Conservation (phyloP, 2,113 vertebrate species). For the Brachyhypopomus gauderio region DNA sequence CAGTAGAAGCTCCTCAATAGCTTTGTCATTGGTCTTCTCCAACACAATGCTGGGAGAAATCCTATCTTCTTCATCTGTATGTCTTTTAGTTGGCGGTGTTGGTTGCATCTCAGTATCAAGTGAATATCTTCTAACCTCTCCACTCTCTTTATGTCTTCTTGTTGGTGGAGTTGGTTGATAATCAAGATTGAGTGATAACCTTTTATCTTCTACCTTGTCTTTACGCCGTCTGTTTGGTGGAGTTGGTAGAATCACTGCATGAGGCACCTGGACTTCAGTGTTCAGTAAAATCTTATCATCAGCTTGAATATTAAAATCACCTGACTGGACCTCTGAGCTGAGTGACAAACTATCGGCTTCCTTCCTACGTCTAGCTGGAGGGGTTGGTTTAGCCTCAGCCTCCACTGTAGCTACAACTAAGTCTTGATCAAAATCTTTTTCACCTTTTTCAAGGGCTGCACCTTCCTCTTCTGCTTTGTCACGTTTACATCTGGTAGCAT, state of each 20-base stretch:
- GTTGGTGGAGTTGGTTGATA: constrained; percentile 36
- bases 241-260: constrained; percentile 26
- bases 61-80: constrained; percentile 5
- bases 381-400: neutral
- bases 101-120: constrained; percentile 19
- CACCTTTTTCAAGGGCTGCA: neutral
- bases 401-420: constrained; percentile 10
- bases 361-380: neutral
- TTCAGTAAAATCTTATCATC: too few relatives aligned
- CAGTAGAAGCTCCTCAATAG: neutral
- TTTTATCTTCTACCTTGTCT: constrained; percentile 10
- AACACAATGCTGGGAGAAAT: neutral
- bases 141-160: constrained; percentile 19
- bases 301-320: neutral
- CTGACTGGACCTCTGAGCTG: neutral
- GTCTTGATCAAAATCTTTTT: neutral
- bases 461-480: neutral
- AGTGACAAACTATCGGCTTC: neutral
- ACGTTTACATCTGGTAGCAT: constrained; percentile 25
- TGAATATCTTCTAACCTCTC: constrained; percentile 11
- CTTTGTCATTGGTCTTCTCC: neutral
- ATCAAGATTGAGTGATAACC: constrained; percentile 15
- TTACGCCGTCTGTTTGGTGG: constrained; percentile 38
- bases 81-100: constrained; percentile 3
- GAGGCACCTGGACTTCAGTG: constrained; percentile 3